Evolutionary conservation across 2,888 invertebrate genomes (phyloP).

Genomic region (Falcaria lacertinaria): DNA sequence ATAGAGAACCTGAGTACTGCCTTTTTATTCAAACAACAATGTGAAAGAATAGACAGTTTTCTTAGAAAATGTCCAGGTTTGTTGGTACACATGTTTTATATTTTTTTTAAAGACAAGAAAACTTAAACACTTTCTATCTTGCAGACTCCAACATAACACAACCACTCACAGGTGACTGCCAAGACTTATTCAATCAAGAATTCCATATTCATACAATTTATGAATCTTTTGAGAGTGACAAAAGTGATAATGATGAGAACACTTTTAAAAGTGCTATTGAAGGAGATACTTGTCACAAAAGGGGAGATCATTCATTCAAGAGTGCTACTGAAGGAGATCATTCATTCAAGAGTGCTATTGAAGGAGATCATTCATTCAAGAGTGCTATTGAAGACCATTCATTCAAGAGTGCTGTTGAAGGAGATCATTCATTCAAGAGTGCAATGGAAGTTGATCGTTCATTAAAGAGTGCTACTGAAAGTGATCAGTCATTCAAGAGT

Average conservation of each 20-base stretch:
- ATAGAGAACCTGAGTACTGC: conserved; percentile 71
- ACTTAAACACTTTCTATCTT: conserved; percentile 6
- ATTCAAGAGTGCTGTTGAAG: conserved; percentile 15
- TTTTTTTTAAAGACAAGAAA: not conserved
- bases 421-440: conserved; percentile 6
- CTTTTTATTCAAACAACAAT: conserved; percentile 68
- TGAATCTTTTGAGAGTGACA: conserved; percentile 55
- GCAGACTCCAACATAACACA: conserved; percentile 53
- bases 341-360: conserved; percentile 33
- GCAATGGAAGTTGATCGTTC: not conserved
- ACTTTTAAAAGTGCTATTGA: conserved; percentile 43
- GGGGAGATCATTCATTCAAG: conserved; percentile 55
- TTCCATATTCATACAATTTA: conserved; percentile 60
- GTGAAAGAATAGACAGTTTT: conserved; percentile 60
- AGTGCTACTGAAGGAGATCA: conserved; percentile 28
- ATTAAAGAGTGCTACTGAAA: too few species aligned
- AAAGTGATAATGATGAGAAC: conserved; percentile 65
- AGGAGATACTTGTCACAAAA: conserved; percentile 14
- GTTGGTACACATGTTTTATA: conserved; percentile 1
- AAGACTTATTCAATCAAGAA: conserved; percentile 60
- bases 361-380: conserved; percentile 50
- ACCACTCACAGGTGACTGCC: conserved; percentile 47
- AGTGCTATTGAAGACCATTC: conserved; percentile 28
- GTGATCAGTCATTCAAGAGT: conserved; percentile 32
- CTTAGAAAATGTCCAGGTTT: conserved; percentile 58